Conservation (phyloP, 2,113 vertebrate species). For the Corydoras maculifer region DNA sequence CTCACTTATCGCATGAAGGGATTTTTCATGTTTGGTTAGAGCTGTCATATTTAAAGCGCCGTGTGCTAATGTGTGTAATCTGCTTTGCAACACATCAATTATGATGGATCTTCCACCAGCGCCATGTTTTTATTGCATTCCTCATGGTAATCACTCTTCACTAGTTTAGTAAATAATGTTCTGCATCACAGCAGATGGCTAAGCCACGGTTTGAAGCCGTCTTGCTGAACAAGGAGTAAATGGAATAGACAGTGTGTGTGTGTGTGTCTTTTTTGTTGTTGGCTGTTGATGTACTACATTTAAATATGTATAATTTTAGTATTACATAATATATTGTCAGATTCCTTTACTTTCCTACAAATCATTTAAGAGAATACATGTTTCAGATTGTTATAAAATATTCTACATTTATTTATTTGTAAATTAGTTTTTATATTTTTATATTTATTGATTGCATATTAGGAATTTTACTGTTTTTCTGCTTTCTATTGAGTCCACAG, state of each 20-base stretch:
- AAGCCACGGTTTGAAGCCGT: conserved; percentile 37
- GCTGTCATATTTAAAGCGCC: conserved; percentile 73
- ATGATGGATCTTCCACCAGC: conserved; percentile 70
- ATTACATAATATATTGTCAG: no score
- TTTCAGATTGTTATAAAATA: no score
- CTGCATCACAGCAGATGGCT: conserved; percentile 53
- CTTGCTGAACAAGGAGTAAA: conserved; percentile 7
- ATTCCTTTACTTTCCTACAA: no score
- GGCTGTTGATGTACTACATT: neutral
- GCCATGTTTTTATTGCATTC: conserved; percentile 56
- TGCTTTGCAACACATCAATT: conserved; percentile 79
- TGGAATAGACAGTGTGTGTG: neutral
- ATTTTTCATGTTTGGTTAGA: conserved; percentile 77
- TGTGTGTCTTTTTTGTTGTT: conserved; percentile 5
- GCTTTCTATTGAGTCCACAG: neutral
- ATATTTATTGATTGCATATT: no score
- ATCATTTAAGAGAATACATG: no score
- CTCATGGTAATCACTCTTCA: conserved; percentile 69
- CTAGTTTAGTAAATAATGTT: conserved; percentile 77
- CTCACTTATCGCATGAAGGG: conserved; percentile 56
- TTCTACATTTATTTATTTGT: neutral
- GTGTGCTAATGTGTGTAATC: conserved; percentile 78
- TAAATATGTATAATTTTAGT: no score
- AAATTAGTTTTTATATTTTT: no score
- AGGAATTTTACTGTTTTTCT: no score